phyloP scores from a whole-genome alignment of 2,888 invertebrate species.

The Ernsta delagoae region DNA sequence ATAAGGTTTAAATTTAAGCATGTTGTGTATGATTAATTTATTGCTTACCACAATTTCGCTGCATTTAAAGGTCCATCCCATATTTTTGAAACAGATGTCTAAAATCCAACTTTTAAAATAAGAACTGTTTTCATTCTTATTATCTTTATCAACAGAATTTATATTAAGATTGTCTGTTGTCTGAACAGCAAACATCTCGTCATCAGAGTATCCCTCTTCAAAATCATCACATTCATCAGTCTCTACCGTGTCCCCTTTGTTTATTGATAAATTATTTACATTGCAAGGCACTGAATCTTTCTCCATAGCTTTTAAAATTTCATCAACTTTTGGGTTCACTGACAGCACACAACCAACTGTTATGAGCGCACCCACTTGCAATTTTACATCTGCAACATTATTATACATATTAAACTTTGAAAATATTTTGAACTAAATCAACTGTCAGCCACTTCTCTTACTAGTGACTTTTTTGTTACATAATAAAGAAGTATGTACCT shows the following conservation, averaged over 20 bases:
- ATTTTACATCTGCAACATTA: slow-evolving; percentile 84
- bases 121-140: slow-evolving; percentile 51
- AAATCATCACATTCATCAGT: slow-evolving; percentile 63
- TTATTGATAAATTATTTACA: slow-evolving; percentile 48
- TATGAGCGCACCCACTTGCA: slow-evolving; percentile 89
- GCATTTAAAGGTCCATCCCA: slow-evolving; percentile 72
- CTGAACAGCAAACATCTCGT: slow-evolving; percentile 66
- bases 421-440: no score
- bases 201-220: slow-evolving; percentile 78
- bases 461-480: no score
- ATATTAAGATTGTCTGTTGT: background rate
- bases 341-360: slow-evolving; percentile 90
- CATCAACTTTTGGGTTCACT: slow-evolving; percentile 86
- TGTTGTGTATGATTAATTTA: background rate
- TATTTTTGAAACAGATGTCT: slow-evolving; percentile 85
- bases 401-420: background rate
- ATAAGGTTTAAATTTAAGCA: no score
- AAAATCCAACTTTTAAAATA: slow-evolving; percentile 85
- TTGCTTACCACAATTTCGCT: slow-evolving; percentile 62
- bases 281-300: slow-evolving; percentile 62
- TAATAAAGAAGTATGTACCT: no score
- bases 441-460: no score
- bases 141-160: slow-evolving; percentile 36
- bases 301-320: slow-evolving; percentile 85
- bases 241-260: slow-evolving; percentile 48